A percentile compares a stretch with the other conserved stretches of the same genome.
Evolutionary conservation across 2,888 invertebrate species (phyloP).

Genomic region (Philaethria dido): DNA sequence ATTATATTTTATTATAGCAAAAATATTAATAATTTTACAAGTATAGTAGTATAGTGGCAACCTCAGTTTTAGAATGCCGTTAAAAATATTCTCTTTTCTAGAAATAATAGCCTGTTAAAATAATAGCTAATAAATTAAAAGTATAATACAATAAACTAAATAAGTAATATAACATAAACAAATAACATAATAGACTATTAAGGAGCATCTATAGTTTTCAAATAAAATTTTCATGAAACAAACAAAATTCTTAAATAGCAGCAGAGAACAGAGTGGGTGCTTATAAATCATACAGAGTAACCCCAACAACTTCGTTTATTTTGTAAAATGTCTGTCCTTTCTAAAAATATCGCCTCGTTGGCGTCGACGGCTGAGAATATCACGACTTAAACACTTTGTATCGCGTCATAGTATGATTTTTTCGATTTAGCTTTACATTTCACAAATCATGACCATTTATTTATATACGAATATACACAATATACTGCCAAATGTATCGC

Average conservation of each 20-base stretch:
- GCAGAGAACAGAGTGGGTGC: constrained; percentile 44
- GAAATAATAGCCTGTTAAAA: too few relatives aligned
- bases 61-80: too few relatives aligned
- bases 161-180: too few relatives aligned
- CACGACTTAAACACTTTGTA: constrained; percentile 59
- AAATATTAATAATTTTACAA: neutral
- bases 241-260: constrained; percentile 32
- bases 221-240: neutral
- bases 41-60: neutral
- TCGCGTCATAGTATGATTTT: constrained; percentile 56
- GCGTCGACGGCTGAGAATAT: constrained; percentile 73
- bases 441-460: constrained; percentile 19
- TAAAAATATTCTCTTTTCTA: too few relatives aligned
- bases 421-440: constrained; percentile 21
- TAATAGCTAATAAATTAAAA: neutral
- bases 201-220: neutral
- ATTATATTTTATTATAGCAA: constrained; percentile 31
- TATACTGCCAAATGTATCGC: constrained; percentile 14
- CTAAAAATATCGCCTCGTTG: constrained; percentile 77
- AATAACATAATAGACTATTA: too few relatives aligned
- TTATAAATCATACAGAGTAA: constrained; percentile 67
- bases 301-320: constrained; percentile 73
- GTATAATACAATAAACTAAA: too few relatives aligned
- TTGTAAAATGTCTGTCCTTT: constrained; percentile 78
- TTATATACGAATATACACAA: neutral